A percentile compares a stretch with the other conserved stretches of the same genome.
Conservation (phyloP, 1,140 invertebrate species). For the Aphidius ervi region DNA sequence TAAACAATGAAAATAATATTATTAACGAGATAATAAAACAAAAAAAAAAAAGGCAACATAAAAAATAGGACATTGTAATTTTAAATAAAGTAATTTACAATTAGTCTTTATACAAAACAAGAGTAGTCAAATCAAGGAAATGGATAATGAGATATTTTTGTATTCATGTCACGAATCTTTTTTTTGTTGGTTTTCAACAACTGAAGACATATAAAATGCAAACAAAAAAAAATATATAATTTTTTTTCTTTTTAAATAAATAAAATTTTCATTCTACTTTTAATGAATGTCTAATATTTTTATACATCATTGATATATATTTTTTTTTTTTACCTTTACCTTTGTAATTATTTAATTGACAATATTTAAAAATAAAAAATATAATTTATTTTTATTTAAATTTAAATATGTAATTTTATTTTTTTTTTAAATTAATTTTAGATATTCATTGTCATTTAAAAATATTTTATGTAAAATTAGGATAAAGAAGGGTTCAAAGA, state of each 20-base stretch:
- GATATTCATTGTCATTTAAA: too few relatives aligned
- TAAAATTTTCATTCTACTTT: too few relatives aligned
- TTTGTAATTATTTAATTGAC: too few relatives aligned
- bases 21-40: background rate
- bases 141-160: constrained; percentile 4
- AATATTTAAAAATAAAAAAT: too few relatives aligned
- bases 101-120: constrained; percentile 7
- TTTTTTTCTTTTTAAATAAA: too few relatives aligned
- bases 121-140: background rate
- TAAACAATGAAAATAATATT: too few relatives aligned
- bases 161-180: constrained; percentile 8
- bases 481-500: too few relatives aligned
- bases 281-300: background rate
- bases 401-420: too few relatives aligned
- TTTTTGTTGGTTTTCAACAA: background rate
- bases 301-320: background rate
- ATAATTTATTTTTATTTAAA: too few relatives aligned
- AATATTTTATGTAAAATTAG: too few relatives aligned
- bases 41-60: background rate
- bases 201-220: background rate
- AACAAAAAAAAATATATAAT: background rate
- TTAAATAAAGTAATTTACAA: constrained; percentile 6
- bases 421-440: too few relatives aligned
- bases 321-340: too few relatives aligned
- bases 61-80: background rate